These are phyloP conservation scores for Anseranas semipalmata DNA, from an alignment of 2,113 vertebrate species.

Conservation along the genomic window DNA sequence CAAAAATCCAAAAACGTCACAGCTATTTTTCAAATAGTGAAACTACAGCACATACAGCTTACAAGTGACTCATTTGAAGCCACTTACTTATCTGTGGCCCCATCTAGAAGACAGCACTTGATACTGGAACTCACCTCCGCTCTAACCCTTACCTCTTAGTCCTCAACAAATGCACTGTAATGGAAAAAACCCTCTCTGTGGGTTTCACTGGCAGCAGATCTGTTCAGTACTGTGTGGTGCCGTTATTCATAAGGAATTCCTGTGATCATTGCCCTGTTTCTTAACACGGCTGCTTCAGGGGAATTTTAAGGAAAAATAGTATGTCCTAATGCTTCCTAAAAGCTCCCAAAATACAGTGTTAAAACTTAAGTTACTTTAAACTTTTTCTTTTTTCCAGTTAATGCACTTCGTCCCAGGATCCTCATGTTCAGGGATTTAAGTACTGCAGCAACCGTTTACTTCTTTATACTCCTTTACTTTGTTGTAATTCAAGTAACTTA, in stretches of 20 bases:
- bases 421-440: neutral
- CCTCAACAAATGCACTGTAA: neutral
- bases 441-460: neutral
- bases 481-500: neutral
- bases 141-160: fast-evolving
- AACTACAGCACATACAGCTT: neutral
- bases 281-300: neutral
- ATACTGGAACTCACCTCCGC: neutral
- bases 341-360: neutral
- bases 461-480: neutral
- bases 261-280: neutral
- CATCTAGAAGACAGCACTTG: neutral
- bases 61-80: neutral
- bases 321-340: neutral
- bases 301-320: neutral
- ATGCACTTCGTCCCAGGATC: neutral
- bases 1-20: neutral
- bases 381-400: neutral
- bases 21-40: neutral
- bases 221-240: fast-evolving
- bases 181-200: neutral
- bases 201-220: neutral
- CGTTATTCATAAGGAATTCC: neutral
- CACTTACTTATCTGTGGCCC: neutral
- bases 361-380: neutral